A percentile compares a stretch with the other conserved stretches of the same genome.
phyloP scores from a whole-genome alignment of 2,113 vertebrate species.

The Solea senegalensis region DNA sequence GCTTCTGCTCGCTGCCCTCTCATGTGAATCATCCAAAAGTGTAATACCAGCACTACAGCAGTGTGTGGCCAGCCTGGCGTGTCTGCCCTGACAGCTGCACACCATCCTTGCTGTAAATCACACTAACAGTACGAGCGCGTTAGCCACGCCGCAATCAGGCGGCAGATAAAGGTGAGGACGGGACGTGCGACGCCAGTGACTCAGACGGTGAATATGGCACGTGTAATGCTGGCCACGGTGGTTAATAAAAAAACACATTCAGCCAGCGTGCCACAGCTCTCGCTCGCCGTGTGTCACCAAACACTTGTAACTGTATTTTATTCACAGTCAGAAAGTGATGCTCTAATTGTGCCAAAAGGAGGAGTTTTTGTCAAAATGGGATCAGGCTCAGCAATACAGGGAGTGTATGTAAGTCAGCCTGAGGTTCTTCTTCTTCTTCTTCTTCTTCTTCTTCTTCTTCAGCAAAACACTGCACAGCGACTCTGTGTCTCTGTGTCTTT shows the following conservation, averaged over 20 bases:
- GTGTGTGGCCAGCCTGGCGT: constrained; percentile 32
- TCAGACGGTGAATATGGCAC: constrained; percentile 8
- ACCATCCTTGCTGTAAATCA: constrained; percentile 15
- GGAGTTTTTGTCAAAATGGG: constrained; percentile 30
- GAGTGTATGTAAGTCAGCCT: constrained; percentile 38
- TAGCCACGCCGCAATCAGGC: not conserved
- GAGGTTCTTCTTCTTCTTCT: constrained; percentile 29
- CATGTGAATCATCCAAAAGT: constrained; percentile 68
- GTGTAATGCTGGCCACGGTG: constrained; percentile 23
- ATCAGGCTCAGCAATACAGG: constrained; percentile 31
- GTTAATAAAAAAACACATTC: constrained; percentile 12
- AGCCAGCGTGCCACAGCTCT: constrained; percentile 9
- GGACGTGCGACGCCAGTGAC: constrained; percentile 17
- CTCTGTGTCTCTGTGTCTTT: constrained; percentile 34
- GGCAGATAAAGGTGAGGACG: constrained; percentile 9
- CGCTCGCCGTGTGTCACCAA: constrained; percentile 48
- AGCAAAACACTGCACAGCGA: constrained; percentile 33
- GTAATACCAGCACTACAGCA: constrained; percentile 58
- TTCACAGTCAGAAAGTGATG: constrained; percentile 45
- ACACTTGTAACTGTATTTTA: constrained; percentile 37
- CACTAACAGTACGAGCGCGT: not conserved
- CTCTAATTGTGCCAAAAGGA: constrained; percentile 51
- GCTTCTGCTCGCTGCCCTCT: constrained; percentile 38
- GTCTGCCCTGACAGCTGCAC: constrained; percentile 39
- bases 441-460: constrained; percentile 26